These are phyloP conservation scores for Molorchus minor DNA, from an alignment of 2,888 invertebrate species.

Conservation along the genomic window DNA sequence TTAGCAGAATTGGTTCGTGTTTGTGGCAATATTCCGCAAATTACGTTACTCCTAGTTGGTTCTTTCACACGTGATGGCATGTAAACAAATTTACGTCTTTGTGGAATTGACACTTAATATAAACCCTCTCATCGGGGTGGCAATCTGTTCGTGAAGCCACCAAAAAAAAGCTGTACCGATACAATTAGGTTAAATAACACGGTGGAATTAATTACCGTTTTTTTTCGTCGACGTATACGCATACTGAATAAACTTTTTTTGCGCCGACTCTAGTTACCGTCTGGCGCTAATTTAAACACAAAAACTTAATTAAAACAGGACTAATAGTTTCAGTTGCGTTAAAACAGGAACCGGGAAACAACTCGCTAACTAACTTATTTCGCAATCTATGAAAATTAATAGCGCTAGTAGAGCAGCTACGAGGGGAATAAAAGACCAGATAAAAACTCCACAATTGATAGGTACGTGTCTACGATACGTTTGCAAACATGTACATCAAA, in stretches of 20 bases:
- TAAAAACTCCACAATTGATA: no score
- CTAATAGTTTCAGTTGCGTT: conserved; percentile 21
- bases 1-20: no score
- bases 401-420: no score
- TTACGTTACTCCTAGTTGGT: no score
- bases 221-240: conserved; percentile 1
- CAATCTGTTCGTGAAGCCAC: neutral
- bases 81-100: no score
- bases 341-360: conserved; percentile 5
- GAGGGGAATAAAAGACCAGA: no score
- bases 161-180: neutral
- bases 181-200: conserved; percentile 10
- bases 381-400: conserved; percentile 10
- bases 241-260: conserved; percentile 11
- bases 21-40: no score
- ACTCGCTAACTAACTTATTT: conserved; percentile 10
- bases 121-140: neutral
- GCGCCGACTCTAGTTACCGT: conserved; percentile 5
- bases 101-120: no score
- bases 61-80: no score
- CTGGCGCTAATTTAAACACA: conserved; percentile 27
- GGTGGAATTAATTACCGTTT: conserved; percentile 4
- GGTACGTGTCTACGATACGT: no score
- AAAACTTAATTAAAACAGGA: conserved; percentile 26
- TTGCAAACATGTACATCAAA: no score